Evolutionary conservation across 2,797 vertebrate species (phyloP).

Genomic region (Sebastes flavidus): DNA sequence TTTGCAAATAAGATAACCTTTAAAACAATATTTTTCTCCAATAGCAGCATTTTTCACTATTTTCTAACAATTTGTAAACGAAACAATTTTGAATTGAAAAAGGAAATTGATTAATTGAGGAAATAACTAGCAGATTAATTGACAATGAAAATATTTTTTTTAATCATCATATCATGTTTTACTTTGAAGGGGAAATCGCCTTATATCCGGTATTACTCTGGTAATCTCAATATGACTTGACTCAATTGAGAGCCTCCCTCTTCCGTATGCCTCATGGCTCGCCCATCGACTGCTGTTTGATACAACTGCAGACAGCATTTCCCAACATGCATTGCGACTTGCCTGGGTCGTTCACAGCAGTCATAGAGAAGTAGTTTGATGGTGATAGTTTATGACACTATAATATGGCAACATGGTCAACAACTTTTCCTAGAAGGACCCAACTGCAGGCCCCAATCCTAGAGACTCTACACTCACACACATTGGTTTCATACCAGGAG

Average conservation of each 20-base stretch:
- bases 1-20: background rate
- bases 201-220: slow-evolving; percentile 5
- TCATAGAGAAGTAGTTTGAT: background rate
- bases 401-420: background rate
- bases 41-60: background rate
- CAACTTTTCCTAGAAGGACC: background rate
- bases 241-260: background rate
- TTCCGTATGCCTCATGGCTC: slow-evolving; percentile 51
- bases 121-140: background rate
- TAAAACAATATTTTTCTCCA: background rate
- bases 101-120: background rate
- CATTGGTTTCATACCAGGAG: background rate
- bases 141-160: no score
- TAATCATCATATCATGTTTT: slow-evolving; percentile 8
- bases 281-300: slow-evolving; percentile 10
- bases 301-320: slow-evolving; percentile 56
- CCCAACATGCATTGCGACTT: slow-evolving; percentile 65
- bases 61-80: background rate
- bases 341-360: background rate
- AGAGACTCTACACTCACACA: background rate
- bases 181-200: slow-evolving; percentile 20
- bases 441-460: background rate
- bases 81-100: background rate
- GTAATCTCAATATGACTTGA: background rate
- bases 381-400: background rate